A percentile compares a stretch with the other conserved stretches of the same genome.
Evolutionary conservation across 2,797 vertebrate genomes (phyloP).

Genomic region (Ctenosaura bakeri): DNA sequence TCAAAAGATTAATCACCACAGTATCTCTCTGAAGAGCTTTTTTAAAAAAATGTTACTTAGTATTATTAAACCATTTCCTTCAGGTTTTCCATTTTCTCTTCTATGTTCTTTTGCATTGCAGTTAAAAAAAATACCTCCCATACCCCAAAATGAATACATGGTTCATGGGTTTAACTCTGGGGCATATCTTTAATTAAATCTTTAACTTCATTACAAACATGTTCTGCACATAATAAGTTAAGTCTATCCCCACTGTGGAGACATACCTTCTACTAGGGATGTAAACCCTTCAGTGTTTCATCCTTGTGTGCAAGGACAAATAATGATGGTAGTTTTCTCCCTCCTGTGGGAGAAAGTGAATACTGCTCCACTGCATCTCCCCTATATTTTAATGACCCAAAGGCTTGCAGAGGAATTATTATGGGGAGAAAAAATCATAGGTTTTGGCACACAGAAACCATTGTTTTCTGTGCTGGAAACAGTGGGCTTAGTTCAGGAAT

Average conservation of each 20-base stretch:
- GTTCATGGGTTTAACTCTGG: not conserved
- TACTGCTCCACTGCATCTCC: too few relatives aligned
- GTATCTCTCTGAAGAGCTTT: constrained; percentile 55
- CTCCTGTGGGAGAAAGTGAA: too few relatives aligned
- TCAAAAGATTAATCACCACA: constrained; percentile 65
- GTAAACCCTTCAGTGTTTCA: too few relatives aligned
- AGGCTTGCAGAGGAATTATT: too few relatives aligned
- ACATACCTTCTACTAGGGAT: not conserved
- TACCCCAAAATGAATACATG: too few relatives aligned
- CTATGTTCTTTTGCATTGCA: not conserved
- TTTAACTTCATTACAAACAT: not conserved
- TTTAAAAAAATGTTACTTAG: constrained; percentile 48
- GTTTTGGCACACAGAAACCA: too few relatives aligned
- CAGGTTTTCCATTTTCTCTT: not conserved
- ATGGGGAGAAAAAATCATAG: too few relatives aligned
- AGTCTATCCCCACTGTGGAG: not conserved
- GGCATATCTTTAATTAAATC: not conserved
- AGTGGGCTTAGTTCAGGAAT: too few relatives aligned
- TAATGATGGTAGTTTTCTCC: too few relatives aligned
- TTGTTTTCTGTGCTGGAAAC: too few relatives aligned
- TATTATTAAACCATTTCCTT: constrained; percentile 18
- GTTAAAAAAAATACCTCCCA: not conserved
- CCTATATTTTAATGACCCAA: too few relatives aligned
- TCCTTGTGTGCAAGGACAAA: too few relatives aligned
- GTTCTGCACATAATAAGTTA: not conserved